Percentiles rank a stretch among this genome's conserved stretches.
Evolutionary conservation across 2,888 invertebrate species (phyloP).

Genomic region (Chrysolina oricalcia): DNA sequence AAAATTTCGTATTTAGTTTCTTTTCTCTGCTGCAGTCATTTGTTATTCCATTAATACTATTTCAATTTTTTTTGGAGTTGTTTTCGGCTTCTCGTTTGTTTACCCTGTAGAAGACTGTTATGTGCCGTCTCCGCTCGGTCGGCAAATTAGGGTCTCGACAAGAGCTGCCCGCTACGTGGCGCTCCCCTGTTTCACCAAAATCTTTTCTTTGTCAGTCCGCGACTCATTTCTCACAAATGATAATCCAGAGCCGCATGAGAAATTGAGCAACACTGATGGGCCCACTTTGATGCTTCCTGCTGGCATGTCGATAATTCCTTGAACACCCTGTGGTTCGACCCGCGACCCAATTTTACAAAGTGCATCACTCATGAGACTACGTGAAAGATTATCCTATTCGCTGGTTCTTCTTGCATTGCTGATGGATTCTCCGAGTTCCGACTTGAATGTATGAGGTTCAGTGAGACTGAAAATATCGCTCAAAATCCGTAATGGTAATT

Average conservation of each 20-base stretch:
- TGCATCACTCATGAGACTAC: slow-evolving; percentile 15
- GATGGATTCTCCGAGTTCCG: not conserved
- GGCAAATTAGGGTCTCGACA: slow-evolving; percentile 30
- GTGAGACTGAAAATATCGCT: too few species aligned
- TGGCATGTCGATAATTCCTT: slow-evolving; percentile 30
- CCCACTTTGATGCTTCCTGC: slow-evolving; percentile 28
- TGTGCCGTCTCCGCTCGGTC: slow-evolving; percentile 5
- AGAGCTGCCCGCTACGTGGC: slow-evolving; percentile 20
- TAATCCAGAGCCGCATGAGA: slow-evolving; percentile 27
- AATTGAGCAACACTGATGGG: slow-evolving; percentile 33
- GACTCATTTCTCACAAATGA: slow-evolving; percentile 30
- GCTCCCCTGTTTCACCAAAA: slow-evolving; percentile 25
- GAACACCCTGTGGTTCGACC: slow-evolving; percentile 36
- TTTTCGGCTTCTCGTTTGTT: too few species aligned
- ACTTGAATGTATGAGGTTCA: not conserved
- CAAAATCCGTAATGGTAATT: too few species aligned
- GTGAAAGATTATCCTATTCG: slow-evolving; percentile 1
- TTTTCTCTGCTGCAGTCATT: too few species aligned
- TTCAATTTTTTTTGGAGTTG: too few species aligned
- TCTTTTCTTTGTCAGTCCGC: slow-evolving; percentile 26
- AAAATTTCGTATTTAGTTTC: too few species aligned
- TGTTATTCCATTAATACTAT: too few species aligned
- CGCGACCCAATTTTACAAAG: slow-evolving; percentile 28
- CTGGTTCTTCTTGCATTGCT: not conserved
- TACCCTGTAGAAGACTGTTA: too few species aligned